phyloP scores from a whole-genome alignment of 2,797 vertebrate species.

The Netta rufina region DNA sequence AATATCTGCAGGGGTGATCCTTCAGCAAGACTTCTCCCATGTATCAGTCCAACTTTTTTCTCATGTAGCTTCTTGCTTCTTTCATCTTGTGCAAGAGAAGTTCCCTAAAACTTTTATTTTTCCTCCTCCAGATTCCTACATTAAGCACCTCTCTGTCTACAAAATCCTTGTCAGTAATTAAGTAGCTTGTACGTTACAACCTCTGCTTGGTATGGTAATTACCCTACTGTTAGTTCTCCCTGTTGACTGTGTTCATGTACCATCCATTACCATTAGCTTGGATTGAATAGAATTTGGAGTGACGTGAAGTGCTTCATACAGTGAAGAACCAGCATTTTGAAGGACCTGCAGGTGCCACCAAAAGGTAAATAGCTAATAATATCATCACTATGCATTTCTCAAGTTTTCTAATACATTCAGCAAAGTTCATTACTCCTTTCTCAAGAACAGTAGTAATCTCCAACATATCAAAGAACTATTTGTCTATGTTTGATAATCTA shows the following conservation, averaged over 20 bases:
- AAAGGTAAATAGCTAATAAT: not conserved
- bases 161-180: conserved; percentile 31
- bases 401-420: not conserved
- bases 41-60: not conserved
- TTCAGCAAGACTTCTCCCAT: not conserved
- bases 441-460: not conserved
- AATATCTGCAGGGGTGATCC: not conserved
- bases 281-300: conserved; percentile 2
- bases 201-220: conserved; percentile 18
- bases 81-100: not conserved
- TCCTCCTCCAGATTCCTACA: not conserved
- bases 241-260: not conserved
- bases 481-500: not conserved
- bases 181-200: not conserved
- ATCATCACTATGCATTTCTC: not conserved
- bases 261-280: not conserved
- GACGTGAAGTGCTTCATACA: not conserved
- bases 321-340: conserved; percentile 17
- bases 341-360: conserved; percentile 37
- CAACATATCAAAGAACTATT: not conserved
- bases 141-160: not conserved
- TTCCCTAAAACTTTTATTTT: not conserved
- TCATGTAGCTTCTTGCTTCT: not conserved
- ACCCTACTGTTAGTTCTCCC: not conserved
- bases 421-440: not conserved